phyloP scores from a whole-genome alignment of 2,888 invertebrate genomes.

The Pelosia muscerda region DNA sequence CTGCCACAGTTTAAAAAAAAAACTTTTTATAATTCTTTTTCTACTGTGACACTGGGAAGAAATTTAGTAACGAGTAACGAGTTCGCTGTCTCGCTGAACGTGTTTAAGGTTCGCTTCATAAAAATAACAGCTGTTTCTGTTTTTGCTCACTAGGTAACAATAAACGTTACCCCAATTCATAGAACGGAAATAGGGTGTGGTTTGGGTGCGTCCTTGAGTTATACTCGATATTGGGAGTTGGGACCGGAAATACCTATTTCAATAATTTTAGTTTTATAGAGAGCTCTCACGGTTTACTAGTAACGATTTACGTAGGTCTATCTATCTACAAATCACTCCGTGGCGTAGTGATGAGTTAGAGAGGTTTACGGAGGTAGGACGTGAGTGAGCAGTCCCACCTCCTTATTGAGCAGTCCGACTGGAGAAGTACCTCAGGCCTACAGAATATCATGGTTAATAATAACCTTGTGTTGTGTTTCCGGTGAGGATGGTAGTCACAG shows the following conservation, averaged over 20 bases:
- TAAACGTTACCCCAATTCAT: slow-evolving; percentile 73
- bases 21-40: no score
- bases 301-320: background rate
- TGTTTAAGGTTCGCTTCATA: slow-evolving; percentile 22
- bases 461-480: no score
- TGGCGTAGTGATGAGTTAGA: background rate
- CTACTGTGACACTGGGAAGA: slow-evolving; percentile 32
- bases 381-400: no score
- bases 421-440: no score
- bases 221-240: slow-evolving; percentile 55
- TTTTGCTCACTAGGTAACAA: slow-evolving; percentile 66
- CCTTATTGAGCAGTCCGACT: no score
- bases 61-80: slow-evolving; percentile 51
- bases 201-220: slow-evolving; percentile 80
- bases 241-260: slow-evolving; percentile 73
- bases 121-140: slow-evolving; percentile 64
- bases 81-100: slow-evolving; percentile 41
- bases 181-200: slow-evolving; percentile 82
- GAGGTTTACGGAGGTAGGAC: no score
- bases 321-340: background rate
- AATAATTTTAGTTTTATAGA: slow-evolving; percentile 26
- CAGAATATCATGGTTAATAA: no score
- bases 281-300: slow-evolving; percentile 5
- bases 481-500: no score
- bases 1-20: no score